A percentile compares a stretch with the other conserved stretches of the same genome.
Evolutionary conservation across 2,888 invertebrate genomes (phyloP).

Genomic region (Sinotaia quadrata): DNA sequence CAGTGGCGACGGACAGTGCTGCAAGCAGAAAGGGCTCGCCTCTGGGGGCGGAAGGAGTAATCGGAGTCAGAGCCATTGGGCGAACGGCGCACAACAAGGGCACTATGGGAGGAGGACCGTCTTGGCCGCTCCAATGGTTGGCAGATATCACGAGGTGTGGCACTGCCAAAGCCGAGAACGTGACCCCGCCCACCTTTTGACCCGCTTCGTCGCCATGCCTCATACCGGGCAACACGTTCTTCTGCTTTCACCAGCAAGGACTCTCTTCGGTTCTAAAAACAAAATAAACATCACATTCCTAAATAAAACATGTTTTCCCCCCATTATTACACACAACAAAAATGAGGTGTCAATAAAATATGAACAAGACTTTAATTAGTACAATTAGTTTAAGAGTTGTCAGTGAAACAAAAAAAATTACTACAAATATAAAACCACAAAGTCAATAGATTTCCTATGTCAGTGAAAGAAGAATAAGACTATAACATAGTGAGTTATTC

Average conservation of each 20-base stretch:
- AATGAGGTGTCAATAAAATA: too few species aligned
- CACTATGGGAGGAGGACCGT: conserved; percentile 66
- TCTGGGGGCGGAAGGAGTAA: conserved; percentile 59
- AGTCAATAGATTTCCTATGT: too few species aligned
- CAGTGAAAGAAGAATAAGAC: too few species aligned
- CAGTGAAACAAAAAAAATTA: too few species aligned
- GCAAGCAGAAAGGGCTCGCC: conserved; percentile 66
- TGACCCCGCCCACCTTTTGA: conserved; percentile 62
- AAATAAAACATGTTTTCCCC: too few species aligned
- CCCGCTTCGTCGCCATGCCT: conserved; percentile 61
- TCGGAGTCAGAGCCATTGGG: conserved; percentile 66
- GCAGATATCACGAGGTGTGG: conserved; percentile 66
- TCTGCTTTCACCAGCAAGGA: conserved; percentile 59
- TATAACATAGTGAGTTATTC: too few species aligned
- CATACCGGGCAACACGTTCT: conserved; percentile 63
- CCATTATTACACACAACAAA: too few species aligned
- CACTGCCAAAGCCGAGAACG: conserved; percentile 65
- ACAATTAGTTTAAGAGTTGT: too few species aligned
- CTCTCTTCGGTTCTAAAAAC: conserved; percentile 58
- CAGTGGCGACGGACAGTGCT: conserved; percentile 67
- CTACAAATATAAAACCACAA: too few species aligned
- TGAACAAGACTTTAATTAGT: too few species aligned
- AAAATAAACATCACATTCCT: too few species aligned
- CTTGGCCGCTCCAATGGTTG: conserved; percentile 60
- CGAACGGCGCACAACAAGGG: conserved; percentile 59